These are phyloP conservation scores for Bryconaethiops microstoma DNA, from an alignment of 2,797 vertebrate genomes.

Conservation along the genomic window DNA sequence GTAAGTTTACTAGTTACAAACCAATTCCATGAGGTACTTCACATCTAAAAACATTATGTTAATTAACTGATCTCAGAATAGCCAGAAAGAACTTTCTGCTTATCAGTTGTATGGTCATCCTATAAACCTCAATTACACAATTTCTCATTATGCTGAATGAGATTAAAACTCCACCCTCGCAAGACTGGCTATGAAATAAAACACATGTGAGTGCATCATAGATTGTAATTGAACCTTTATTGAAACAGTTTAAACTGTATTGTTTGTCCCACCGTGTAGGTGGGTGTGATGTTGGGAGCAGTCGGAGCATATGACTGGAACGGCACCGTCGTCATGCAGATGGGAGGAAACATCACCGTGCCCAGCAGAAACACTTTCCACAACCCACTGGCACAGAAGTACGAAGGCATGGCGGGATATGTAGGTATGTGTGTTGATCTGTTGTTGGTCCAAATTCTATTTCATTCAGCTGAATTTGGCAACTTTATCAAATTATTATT, in stretches of 20 bases:
- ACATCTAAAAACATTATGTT: too few relatives aligned
- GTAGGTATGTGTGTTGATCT: constrained; percentile 74
- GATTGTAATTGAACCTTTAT: too few relatives aligned
- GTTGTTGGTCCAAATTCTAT: not conserved
- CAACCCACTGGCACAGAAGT: constrained; percentile 72
- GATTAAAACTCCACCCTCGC: not conserved
- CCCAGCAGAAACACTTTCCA: constrained; percentile 82
- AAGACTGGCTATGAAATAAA: not conserved
- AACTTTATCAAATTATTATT: too few relatives aligned
- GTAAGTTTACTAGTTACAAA: too few relatives aligned
- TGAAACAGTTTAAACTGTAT: not conserved
- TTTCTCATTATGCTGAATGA: too few relatives aligned
- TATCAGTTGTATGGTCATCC: too few relatives aligned
- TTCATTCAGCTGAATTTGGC: too few relatives aligned
- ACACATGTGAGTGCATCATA: too few relatives aligned
- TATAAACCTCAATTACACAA: too few relatives aligned
- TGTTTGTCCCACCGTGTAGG: constrained; percentile 29
- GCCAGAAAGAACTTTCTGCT: too few relatives aligned
- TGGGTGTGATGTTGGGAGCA: constrained; percentile 85
- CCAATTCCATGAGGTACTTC: too few relatives aligned
- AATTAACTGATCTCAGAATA: too few relatives aligned
- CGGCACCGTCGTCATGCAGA: constrained; percentile 91
- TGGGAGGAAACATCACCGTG: constrained; percentile 63
- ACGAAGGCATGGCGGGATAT: constrained; percentile 90
- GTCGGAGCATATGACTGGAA: constrained; percentile 98